Evolutionary conservation across 1,140 invertebrate species (phyloP).

Genomic region (Cotesia chilonis): DNA sequence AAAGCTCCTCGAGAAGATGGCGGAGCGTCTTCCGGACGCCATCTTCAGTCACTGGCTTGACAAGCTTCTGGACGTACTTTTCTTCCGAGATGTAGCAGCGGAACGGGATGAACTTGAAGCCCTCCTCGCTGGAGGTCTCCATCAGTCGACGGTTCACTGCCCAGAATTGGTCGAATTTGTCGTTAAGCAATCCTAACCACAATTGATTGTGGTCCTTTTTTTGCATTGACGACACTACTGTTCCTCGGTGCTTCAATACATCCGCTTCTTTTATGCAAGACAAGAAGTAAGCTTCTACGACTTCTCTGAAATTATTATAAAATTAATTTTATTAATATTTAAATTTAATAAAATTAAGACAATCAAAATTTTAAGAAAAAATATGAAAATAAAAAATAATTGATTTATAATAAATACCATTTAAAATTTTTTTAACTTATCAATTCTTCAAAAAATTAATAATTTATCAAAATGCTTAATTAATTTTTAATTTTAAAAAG

Average conservation of each 20-base stretch:
- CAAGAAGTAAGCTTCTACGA: constrained; percentile 93
- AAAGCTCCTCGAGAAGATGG: constrained; percentile 77
- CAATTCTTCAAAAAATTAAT: too few relatives aligned
- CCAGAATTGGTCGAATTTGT: constrained; percentile 99
- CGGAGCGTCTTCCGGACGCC: constrained; percentile 78
- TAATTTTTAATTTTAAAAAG: too few relatives aligned
- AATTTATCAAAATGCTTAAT: too few relatives aligned
- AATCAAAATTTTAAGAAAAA: too few relatives aligned
- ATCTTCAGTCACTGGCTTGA: constrained; percentile 78
- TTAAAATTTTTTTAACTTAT: too few relatives aligned
- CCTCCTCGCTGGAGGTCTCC: constrained; percentile 80
- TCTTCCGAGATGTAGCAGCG: constrained; percentile 85
- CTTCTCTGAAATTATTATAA: constrained; percentile 74
- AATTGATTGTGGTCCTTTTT: constrained; percentile 97
- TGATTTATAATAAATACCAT: too few relatives aligned
- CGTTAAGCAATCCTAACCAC: constrained; percentile 93
- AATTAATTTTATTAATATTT: too few relatives aligned
- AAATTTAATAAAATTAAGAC: too few relatives aligned
- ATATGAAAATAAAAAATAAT: too few relatives aligned
- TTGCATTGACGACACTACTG: constrained; percentile 94
- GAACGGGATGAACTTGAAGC: constrained; percentile 93
- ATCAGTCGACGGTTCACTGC: constrained; percentile 94
- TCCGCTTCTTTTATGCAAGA: constrained; percentile 97
- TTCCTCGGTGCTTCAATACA: constrained; percentile 91
- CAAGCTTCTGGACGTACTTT: constrained; percentile 77